Evolutionary conservation across 2,888 invertebrate species (phyloP).

Genomic region (Aleiodes leptofemur): DNA sequence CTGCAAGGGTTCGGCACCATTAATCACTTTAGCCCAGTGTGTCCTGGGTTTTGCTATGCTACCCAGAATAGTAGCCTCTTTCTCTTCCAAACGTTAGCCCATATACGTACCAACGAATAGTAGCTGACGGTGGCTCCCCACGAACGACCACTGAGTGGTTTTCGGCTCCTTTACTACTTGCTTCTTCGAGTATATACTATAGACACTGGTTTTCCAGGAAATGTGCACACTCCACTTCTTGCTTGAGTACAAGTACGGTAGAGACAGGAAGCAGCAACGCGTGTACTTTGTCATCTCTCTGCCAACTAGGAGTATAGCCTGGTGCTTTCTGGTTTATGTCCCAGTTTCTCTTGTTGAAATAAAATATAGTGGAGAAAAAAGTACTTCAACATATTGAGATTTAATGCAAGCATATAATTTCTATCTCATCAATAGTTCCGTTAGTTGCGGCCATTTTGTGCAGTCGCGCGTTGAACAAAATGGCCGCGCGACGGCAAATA

Average conservation of each 20-base stretch:
- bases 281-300: conserved; percentile 29
- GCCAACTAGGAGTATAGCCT: background rate
- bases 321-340: background rate
- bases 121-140: conserved; percentile 42
- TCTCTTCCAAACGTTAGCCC: conserved; percentile 2
- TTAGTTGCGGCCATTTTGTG: too few species aligned
- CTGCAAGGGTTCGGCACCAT: conserved; percentile 60
- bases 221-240: conserved; percentile 55
- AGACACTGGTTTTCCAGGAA: conserved; percentile 47
- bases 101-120: conserved; percentile 34
- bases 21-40: conserved; percentile 67
- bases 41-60: conserved; percentile 61
- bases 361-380: too few species aligned
- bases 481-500: too few species aligned
- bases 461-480: too few species aligned
- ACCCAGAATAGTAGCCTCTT: conserved; percentile 40
- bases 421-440: too few species aligned
- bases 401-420: too few species aligned
- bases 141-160: conserved; percentile 52
- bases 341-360: too few species aligned
- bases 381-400: too few species aligned
- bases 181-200: conserved; percentile 35
- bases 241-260: conserved; percentile 45
- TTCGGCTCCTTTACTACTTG: conserved; percentile 49
- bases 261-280: conserved; percentile 39